Percentiles rank a stretch among this genome's conserved stretches.
Conservation (phyloP, 2,113 vertebrate genomes). For the Eidolon helvum region DNA sequence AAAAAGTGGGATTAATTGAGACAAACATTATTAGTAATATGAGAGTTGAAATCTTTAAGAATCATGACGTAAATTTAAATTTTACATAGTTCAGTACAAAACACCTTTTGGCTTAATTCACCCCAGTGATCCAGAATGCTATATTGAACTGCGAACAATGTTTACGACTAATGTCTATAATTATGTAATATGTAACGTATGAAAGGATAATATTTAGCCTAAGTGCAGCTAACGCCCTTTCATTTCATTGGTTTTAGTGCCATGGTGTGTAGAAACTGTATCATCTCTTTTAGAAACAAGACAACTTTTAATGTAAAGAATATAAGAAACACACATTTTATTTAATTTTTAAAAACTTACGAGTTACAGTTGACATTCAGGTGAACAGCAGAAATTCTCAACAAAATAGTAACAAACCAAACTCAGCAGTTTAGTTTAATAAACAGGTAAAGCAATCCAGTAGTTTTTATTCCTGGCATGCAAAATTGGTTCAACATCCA, state of each 20-base stretch:
- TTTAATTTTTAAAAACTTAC: too few relatives aligned
- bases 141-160: rapidly evolving
- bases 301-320: rapidly evolving
- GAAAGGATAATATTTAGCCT: not conserved
- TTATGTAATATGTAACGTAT: too few relatives aligned
- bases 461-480: too few relatives aligned
- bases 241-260: rapidly evolving
- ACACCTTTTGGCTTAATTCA: rapidly evolving
- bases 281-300: not conserved
- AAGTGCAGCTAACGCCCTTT: not conserved
- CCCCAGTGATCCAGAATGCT: not conserved
- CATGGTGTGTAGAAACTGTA: rapidly evolving
- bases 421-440: too few relatives aligned
- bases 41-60: too few relatives aligned
- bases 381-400: not conserved
- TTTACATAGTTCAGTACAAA: not conserved
- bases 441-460: too few relatives aligned
- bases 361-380: too few relatives aligned
- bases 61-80: not conserved
- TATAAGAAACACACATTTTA: not conserved
- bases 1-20: not conserved
- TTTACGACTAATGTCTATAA: not conserved
- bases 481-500: too few relatives aligned
- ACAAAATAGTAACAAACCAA: too few relatives aligned
- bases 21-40: rapidly evolving